phyloP scores from a whole-genome alignment of 2,113 vertebrate species.

The Telmatochromis bifrenatus region DNA sequence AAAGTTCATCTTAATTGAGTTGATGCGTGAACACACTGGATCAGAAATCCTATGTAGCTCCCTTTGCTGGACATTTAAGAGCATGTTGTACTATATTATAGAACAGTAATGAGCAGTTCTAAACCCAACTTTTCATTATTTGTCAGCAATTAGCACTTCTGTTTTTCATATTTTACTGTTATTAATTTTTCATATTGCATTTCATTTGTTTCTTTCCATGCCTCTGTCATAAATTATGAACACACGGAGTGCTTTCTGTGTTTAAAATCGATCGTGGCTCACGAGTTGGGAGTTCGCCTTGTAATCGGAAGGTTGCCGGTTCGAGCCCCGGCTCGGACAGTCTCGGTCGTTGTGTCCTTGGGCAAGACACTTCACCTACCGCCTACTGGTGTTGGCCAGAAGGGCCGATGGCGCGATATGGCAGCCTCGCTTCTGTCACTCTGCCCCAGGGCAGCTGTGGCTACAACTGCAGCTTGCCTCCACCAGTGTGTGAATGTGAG shows the following conservation, averaged over 20 bases:
- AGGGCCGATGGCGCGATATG: too few species aligned
- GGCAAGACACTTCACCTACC: too few species aligned
- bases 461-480: too few species aligned
- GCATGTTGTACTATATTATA: not conserved
- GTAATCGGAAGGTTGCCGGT: too few species aligned
- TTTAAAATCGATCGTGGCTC: too few species aligned
- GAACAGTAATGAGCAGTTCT: not conserved
- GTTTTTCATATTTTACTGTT: not conserved
- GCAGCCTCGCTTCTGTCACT: too few species aligned
- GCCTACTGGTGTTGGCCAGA: too few species aligned
- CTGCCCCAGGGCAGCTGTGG: too few species aligned
- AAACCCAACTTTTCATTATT: not conserved
- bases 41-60: not conserved
- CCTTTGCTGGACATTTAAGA: not conserved
- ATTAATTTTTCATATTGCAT: not conserved
- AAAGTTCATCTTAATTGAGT: not conserved
- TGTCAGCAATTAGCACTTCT: not conserved
- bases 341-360: too few species aligned
- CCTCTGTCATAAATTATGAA: not conserved
- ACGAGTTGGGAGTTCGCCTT: too few species aligned
- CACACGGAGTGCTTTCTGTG: not conserved
- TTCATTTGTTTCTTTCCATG: not conserved
- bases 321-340: too few species aligned
- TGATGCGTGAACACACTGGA: not conserved
- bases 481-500: too few species aligned